Base-by-base conservation (phyloP, 2,888 invertebrate genomes). In the Tetragnatha montana region DNA sequence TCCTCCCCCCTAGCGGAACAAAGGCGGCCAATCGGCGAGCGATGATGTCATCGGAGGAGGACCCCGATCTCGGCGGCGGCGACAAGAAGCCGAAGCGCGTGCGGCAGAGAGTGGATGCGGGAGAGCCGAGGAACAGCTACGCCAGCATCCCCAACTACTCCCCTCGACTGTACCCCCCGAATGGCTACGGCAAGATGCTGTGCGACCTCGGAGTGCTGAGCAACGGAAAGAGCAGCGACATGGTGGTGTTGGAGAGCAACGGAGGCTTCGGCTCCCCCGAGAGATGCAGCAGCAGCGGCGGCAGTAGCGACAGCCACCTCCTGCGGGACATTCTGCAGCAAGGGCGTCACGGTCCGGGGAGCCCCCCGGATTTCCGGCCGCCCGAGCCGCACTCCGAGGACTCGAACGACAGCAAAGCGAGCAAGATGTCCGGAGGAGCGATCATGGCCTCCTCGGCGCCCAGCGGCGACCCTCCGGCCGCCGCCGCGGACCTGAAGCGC, bases 31-130 rank as follows among this genome's bases (percentile, higher is more conserved):
- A 86, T 89, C 87, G 83, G 83, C 60, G 70, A 50, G 89, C 71
- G 86, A 90, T 91, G 91, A 91, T 91, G 91, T 91, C 91, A 87
- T 91, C 91, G 82, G 91, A 91, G 83, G 91, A 91, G 83, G 91
- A 91, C 81, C 79, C 60, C 73, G 73, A 73, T 21, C 22, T 47
- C 35, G 81, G 73, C 19, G 81, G 73, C 73, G 17, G 35, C 21
- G 51, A 21, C 47, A 93, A 93, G 92, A 94, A 94, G 93, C 93
- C 96, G 95, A 97, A 97, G 95, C 96, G 97, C 95, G 97, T 96
- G 95, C 96, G 97, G 96, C 97, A 97, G 96, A 96, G 97, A 95
- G 97, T 97, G 95, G 97, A 97, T 96, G 97, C 97, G 95, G 97
- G 97, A 93, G 97, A 98, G 95, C 94, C 94, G 10, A 96, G 97